Evolutionary conservation across 1,140 invertebrate species (phyloP).

Genomic region (Gonioctena quinquepunctata): DNA sequence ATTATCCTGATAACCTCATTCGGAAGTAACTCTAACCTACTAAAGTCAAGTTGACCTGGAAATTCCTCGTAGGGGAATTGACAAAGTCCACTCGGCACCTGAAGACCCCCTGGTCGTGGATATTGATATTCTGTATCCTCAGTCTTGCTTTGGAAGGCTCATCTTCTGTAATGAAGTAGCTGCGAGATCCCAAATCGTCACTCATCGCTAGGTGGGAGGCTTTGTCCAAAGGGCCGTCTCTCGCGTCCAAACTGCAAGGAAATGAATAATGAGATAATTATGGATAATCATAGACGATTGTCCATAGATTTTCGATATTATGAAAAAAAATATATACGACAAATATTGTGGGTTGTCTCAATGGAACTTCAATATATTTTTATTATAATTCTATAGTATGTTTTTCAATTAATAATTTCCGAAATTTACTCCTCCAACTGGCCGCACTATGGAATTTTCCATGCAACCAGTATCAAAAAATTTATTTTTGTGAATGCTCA

Average conservation of each 20-base stretch:
- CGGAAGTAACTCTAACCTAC: constrained; percentile 67
- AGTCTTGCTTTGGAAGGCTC: constrained; percentile 70
- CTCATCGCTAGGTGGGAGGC: constrained; percentile 75
- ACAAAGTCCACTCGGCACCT: constrained; percentile 84
- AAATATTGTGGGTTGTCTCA: no score
- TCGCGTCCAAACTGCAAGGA: constrained; percentile 73
- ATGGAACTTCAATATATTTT: background rate
- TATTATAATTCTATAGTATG: background rate
- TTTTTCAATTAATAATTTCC: no score
- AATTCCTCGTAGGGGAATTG: constrained; percentile 83
- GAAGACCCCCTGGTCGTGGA: constrained; percentile 77
- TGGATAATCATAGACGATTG: no score
- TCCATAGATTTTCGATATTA: no score
- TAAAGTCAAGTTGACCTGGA: constrained; percentile 80
- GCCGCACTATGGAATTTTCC: no score
- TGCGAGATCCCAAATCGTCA: constrained; percentile 72
- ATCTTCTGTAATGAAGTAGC: constrained; percentile 74
- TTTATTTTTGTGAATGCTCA: no score
- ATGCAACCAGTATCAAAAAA: no score
- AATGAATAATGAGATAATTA: constrained; percentile 6
- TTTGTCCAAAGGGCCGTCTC: constrained; percentile 64
- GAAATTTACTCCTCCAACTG: no score
- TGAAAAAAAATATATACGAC: no score
- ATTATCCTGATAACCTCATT: background rate
- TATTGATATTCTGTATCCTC: constrained; percentile 71